Conservation (phyloP, 2,888 invertebrate species). For the Rhorus exstirpatorius region DNA sequence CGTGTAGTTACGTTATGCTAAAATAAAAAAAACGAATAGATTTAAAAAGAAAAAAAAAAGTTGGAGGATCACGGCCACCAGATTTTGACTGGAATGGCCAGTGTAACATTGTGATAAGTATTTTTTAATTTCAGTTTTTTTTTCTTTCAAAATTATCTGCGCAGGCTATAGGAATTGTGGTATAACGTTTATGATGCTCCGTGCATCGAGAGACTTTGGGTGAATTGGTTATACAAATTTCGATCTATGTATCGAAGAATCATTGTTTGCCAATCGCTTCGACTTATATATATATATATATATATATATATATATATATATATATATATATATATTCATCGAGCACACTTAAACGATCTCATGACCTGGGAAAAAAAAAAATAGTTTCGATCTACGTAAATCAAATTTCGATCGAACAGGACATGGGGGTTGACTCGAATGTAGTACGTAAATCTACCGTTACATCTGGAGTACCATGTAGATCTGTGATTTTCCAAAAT, state of each 20-base stretch:
- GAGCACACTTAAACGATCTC: neutral
- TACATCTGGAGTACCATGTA: too few species aligned
- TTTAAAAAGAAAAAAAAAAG: neutral
- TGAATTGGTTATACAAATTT: constrained; percentile 47
- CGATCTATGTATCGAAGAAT: constrained; percentile 23
- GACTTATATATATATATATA: constrained; percentile 10
- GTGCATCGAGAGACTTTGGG: constrained; percentile 24
- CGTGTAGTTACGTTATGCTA: too few species aligned
- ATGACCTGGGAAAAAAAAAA: too few species aligned
- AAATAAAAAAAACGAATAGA: too few species aligned
- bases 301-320: neutral
- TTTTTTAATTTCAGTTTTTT: constrained; percentile 1
- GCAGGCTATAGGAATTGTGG: constrained; percentile 70
- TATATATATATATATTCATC: constrained; percentile 10
- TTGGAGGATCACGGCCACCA: neutral
- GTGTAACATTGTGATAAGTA: constrained; percentile 21
- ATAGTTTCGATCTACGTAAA: too few species aligned
- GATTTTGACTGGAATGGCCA: constrained; percentile 6
- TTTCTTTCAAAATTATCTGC: constrained; percentile 54
- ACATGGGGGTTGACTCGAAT: too few species aligned
- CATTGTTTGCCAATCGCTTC: constrained; percentile 24
- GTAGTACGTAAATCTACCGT: too few species aligned
- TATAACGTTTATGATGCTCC: constrained; percentile 40
- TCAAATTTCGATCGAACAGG: too few species aligned
- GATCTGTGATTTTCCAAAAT: too few species aligned